These are phyloP conservation scores for Elephas maximus DNA, from an alignment of 2,113 vertebrate genomes.

Conservation along the genomic window DNA sequence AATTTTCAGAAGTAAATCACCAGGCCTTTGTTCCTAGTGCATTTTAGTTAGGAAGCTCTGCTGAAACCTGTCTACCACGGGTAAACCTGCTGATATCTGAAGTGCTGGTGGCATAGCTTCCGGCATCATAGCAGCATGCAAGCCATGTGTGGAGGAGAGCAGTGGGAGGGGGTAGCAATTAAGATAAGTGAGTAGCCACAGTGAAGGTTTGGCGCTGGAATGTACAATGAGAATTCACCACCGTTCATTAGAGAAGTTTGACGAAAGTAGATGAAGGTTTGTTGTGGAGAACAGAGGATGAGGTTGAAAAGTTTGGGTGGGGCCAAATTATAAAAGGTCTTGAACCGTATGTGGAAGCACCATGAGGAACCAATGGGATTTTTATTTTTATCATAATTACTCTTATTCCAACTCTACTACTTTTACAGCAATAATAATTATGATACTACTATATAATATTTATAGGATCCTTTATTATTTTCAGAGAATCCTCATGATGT, in stretches of 20 bases:
- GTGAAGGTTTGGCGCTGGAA: background rate
- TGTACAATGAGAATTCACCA: background rate
- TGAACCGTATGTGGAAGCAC: background rate
- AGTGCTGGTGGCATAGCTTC: too few relatives aligned
- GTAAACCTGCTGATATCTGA: too few relatives aligned
- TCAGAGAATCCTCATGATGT: constrained; percentile 12
- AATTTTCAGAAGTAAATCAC: too few relatives aligned
- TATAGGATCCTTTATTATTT: background rate
- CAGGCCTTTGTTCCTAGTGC: background rate
- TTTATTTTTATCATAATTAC: background rate
- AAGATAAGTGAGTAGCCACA: background rate
- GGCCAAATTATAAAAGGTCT: background rate
- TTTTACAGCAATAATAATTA: constrained; percentile 28
- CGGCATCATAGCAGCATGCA: background rate
- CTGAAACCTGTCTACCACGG: background rate
- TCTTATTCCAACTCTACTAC: background rate
- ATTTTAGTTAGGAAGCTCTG: background rate
- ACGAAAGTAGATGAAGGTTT: background rate
- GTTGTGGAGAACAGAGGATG: background rate
- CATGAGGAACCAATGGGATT: background rate
- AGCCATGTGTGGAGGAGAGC: background rate
- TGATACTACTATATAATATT: background rate
- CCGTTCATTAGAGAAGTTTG: background rate
- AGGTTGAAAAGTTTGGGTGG: background rate
- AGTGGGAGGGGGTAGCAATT: background rate